Evolutionary conservation across 2,888 invertebrate genomes (phyloP).

Genomic region (Drosophila eohydei): DNA sequence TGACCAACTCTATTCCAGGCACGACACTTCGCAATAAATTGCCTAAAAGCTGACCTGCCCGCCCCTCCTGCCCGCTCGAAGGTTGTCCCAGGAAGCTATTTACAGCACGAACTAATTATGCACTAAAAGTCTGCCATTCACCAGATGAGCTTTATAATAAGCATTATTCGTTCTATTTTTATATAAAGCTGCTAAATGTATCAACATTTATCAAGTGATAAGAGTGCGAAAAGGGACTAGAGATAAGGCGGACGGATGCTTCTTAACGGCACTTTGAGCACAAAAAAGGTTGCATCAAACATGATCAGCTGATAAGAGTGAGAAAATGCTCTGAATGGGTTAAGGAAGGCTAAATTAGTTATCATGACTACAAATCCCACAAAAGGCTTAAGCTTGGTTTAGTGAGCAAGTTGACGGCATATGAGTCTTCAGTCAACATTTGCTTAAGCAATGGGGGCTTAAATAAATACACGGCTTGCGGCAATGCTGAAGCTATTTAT

Average conservation of each 20-base stretch:
- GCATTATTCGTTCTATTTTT: neutral
- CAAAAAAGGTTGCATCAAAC: neutral
- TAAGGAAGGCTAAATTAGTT: neutral
- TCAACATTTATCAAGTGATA: conserved; percentile 2
- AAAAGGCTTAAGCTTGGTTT: neutral
- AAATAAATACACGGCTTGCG: too few relatives aligned
- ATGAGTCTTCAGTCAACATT: too few relatives aligned
- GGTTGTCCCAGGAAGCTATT: neutral
- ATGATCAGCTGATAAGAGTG: neutral
- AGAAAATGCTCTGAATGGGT: neutral
- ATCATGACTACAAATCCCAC: neutral
- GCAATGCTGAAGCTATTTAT: too few relatives aligned
- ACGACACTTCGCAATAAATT: conserved; percentile 16
- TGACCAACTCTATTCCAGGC: conserved; percentile 6
- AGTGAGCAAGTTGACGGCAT: neutral
- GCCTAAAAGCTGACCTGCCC: conserved; percentile 5
- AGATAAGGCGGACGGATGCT: neutral
- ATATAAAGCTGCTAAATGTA: neutral
- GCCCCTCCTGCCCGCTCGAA: neutral
- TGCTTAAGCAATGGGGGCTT: too few relatives aligned
- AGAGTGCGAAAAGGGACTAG: neutral
- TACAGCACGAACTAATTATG: conserved; percentile 27
- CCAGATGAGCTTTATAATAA: conserved; percentile 4
- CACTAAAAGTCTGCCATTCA: neutral
- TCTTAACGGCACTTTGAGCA: neutral